Evolutionary conservation across 2,113 vertebrate species (phyloP), one percentile per base, ranked within the genome.

Genomic region (Sylvia atricapilla): DNA sequence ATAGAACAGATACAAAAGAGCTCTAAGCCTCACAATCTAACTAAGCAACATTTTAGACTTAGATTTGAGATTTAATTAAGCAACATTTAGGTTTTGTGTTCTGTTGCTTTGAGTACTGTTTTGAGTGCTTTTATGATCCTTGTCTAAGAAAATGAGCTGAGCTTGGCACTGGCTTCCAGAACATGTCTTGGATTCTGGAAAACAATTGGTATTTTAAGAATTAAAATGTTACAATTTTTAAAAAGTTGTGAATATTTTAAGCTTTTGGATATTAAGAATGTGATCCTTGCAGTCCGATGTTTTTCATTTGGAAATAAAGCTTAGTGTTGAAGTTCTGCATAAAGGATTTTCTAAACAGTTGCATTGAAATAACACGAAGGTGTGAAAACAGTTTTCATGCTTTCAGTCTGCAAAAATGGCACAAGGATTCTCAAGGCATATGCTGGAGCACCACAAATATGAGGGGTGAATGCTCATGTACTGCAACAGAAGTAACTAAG

Each of bases 1-100:
- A 81, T 62, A n/a, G 70, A 94, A 77, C 83, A 95, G 94, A 90
- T 68, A 49, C 11, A 28, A 68, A 80, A 85, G 76, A 90, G 81
- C 39, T 64, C 60, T 33, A 49, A 89, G 50, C 66, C 41, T 76
- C 62, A 37, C 15, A 58, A 90, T 82, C 15, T 63, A 82, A 94
- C 72, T 75, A 84, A 91, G 49, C 56, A 91, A 66, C 19, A 25
- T 84, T 93, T 96, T 41, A 60, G 77, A 33, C 44, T 44, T 44
- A 44, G 44, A 44, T 17, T 44, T 44, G 19, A 44, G 44, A 44
- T 44, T 44, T 60, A 82, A 93, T 75, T 74, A 81, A 91, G 49
- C 55, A 91, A 64, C 19, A 25, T 84, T 93, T 95, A 59, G 76
- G 30, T 44, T 72, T 44, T 70, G 39, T 78, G 23, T 79, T 86